These are phyloP conservation scores for Sebastes vulpes DNA, from an alignment of 2,797 vertebrate genomes.

Conservation along the genomic window DNA sequence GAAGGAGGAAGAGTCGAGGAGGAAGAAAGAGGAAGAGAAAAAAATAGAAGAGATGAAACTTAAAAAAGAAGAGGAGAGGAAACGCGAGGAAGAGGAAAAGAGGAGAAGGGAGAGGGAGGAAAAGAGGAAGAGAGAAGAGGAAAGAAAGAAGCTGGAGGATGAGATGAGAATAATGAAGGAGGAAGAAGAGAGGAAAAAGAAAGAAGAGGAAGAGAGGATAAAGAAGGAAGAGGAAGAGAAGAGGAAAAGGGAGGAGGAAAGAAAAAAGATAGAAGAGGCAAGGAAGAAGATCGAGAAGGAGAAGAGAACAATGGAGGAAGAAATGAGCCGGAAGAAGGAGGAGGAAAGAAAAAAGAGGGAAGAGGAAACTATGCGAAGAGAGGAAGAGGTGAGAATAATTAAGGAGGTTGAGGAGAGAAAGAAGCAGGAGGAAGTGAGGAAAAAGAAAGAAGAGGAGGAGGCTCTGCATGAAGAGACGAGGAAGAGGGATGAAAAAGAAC, in stretches of 20 bases:
- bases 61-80: slow-evolving; percentile 17
- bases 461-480: background rate
- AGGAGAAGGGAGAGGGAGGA: slow-evolving; percentile 35
- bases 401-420: background rate
- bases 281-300: background rate
- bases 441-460: background rate
- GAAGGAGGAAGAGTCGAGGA: slow-evolving; percentile 67
- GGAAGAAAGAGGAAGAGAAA: slow-evolving; percentile 57
- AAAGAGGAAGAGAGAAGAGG: slow-evolving; percentile 9
- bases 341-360: slow-evolving; percentile 38
- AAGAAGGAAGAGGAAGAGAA: background rate
- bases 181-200: slow-evolving; percentile 56
- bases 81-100: slow-evolving; percentile 35
- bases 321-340: slow-evolving; percentile 55
- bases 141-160: slow-evolving; percentile 60
- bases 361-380: background rate
- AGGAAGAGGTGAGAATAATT: background rate
- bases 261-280: background rate
- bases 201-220: background rate
- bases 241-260: background rate
- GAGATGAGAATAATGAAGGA: slow-evolving; percentile 64
- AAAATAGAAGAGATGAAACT: no score
- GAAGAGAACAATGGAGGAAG: slow-evolving; percentile 47
- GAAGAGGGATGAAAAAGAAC: background rate
- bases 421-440: background rate